phyloP scores from a whole-genome alignment of 2,888 invertebrate genomes.

The Leucozona laternaria region DNA sequence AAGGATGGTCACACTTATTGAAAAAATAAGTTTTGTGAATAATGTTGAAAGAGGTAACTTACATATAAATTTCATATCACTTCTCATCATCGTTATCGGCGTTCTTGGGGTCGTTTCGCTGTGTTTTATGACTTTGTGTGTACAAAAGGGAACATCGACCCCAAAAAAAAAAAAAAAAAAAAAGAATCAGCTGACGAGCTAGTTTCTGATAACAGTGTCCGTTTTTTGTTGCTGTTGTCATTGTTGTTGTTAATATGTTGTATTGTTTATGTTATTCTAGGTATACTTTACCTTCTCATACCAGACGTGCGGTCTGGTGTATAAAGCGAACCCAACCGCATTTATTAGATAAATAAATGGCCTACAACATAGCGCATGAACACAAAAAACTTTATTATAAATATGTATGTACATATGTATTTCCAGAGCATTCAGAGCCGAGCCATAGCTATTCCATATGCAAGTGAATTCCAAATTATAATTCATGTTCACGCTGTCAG shows the following conservation, averaged over 20 bases:
- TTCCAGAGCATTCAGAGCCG: neutral
- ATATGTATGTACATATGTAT: constrained; percentile 28
- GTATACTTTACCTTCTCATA: constrained; percentile 14
- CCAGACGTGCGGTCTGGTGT: constrained; percentile 68
- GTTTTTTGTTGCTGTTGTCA: constrained; percentile 18
- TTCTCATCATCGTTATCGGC: constrained; percentile 11
- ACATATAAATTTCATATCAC: constrained; percentile 52
- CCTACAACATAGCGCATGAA: constrained; percentile 70
- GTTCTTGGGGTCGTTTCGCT: constrained; percentile 7
- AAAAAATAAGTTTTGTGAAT: neutral
- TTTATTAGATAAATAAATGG: constrained; percentile 64
- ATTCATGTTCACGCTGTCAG: constrained; percentile 63
- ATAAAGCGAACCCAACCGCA: constrained; percentile 53
- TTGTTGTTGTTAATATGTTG: too few relatives aligned
- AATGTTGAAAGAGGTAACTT: neutral
- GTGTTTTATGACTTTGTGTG: constrained; percentile 48
- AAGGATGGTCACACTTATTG: constrained; percentile 1
- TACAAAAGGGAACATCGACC: constrained; percentile 74
- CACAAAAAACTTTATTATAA: constrained; percentile 39
- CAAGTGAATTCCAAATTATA: constrained; percentile 69
- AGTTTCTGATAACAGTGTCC: constrained; percentile 66
- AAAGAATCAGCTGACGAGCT: constrained; percentile 69
- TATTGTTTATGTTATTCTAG: neutral
- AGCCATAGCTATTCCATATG: constrained; percentile 36
- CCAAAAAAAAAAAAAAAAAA: constrained; percentile 35